These are phyloP conservation scores for Gobio gobio DNA, from an alignment of 2,113 vertebrate species.

Conservation along the genomic window DNA sequence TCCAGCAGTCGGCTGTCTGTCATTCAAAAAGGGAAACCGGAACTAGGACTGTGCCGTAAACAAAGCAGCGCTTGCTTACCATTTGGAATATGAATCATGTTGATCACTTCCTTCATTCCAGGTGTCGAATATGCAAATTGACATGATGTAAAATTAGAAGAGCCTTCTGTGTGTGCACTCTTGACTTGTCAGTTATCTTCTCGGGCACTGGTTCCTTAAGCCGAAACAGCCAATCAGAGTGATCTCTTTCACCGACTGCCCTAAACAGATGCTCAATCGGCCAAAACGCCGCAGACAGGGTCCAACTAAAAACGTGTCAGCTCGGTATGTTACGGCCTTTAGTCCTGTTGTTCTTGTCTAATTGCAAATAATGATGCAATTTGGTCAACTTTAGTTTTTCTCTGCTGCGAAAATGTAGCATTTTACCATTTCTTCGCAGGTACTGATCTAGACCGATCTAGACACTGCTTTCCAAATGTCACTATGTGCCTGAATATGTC, in stretches of 20 bases:
- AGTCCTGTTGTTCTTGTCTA: constrained; percentile 19
- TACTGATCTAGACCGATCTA: constrained; percentile 58
- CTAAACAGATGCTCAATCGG: not conserved
- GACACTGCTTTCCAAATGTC: constrained; percentile 71
- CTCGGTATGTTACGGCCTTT: not conserved
- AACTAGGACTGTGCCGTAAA: not conserved
- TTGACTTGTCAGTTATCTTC: not conserved
- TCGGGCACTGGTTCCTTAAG: not conserved
- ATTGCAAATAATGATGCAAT: not conserved
- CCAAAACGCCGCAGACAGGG: not conserved
- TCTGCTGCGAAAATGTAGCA: constrained; percentile 53
- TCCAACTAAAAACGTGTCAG: not conserved
- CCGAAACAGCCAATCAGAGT: not conserved
- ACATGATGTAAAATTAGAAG: not conserved
- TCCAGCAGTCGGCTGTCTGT: not conserved
- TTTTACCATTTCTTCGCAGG: constrained; percentile 55
- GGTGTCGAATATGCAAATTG: not conserved
- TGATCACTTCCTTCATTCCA: not conserved
- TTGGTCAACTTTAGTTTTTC: constrained; percentile 40
- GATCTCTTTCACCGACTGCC: not conserved
- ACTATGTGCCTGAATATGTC: constrained; percentile 76
- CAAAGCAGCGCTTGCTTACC: not conserved
- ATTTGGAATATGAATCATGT: too few species aligned
- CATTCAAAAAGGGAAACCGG: not conserved
- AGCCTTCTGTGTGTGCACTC: not conserved